Conservation (phyloP, 2,113 vertebrate species). For the Hippopotamus amphibius region DNA sequence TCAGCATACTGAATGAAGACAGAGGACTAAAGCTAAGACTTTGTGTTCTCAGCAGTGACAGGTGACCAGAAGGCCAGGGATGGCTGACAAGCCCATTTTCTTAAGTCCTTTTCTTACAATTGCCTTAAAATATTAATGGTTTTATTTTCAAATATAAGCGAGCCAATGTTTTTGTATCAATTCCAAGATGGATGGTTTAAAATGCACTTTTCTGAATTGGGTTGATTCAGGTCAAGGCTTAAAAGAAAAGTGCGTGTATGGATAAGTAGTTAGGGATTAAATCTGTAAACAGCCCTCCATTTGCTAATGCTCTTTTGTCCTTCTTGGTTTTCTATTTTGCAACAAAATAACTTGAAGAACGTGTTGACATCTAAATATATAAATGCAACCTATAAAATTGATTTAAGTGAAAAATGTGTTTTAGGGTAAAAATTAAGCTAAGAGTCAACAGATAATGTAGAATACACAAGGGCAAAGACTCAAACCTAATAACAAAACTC, state of each 20-base stretch:
- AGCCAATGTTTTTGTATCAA: constrained; percentile 68
- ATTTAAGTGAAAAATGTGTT: constrained; percentile 66
- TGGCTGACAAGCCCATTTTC: constrained; percentile 50
- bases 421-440: not conserved
- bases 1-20: not conserved
- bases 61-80: constrained; percentile 62
- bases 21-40: not conserved
- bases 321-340: constrained; percentile 34
- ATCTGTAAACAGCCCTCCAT: constrained; percentile 74
- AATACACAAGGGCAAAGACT: not conserved
- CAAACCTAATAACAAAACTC: not conserved
- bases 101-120: constrained; percentile 37
- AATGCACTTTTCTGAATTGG: constrained; percentile 79
- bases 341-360: constrained; percentile 70
- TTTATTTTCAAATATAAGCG: constrained; percentile 80
- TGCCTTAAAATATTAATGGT: constrained; percentile 66
- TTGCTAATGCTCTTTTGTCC: constrained; percentile 65
- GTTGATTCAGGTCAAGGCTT: constrained; percentile 80
- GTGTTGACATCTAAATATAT: constrained; percentile 50
- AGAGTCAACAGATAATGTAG: constrained; percentile 20
- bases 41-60: not conserved
- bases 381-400: constrained; percentile 60
- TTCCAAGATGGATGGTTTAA: constrained; percentile 74
- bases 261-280: constrained; percentile 66
- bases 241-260: constrained; percentile 71